Base-by-base conservation (phyloP, 2,797 vertebrate genomes). In the Enteromius paludinosus region DNA sequence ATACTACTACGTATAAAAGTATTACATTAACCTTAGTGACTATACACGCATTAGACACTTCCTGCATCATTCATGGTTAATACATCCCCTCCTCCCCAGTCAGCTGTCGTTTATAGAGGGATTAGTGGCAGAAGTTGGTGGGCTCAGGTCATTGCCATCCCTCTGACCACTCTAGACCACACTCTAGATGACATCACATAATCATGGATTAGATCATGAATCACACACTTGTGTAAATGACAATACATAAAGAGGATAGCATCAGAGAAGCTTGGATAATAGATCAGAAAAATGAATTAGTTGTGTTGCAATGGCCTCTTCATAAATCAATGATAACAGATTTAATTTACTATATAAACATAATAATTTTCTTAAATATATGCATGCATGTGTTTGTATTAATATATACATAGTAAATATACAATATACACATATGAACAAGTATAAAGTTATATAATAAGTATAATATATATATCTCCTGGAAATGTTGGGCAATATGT, bases 91-190 rank as follows among this genome's bases (percentile, higher is more conserved):
- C 43, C 54, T 41, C 28, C 38, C 12, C 47, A 28, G 15, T 47
- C 76, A 78, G 38, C 38, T 79, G 15, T 82, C 30, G 45, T 66
- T 38, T 68, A 25, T 49, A 65, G 30, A 73, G 30, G 75, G 75
- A 85, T 85, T 82, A 85, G 59, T 69, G 61, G 56, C 10, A 23
- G 59, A 23, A 66, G n/a, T 25, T 35, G 61, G 73, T 82, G 74
- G 78, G 56, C 15, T 71, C 3, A 35, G 74, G 74, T 56, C 68
- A 69, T 83, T 61, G 54, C 73, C 45, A 79, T 43, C 69, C 25
- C 15, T 30, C 30, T 74, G 64, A 35, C 8, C 49, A 43, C 17
- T 33, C 28, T 30, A 43, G 17, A 70, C 43, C 64, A 70, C 59
- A 71, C 43, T 69, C 64, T 64, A 23, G 30, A 41, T 38, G 25